Evolutionary conservation across 2,888 invertebrate species (phyloP).

Genomic region (Lacanobia oleracea): DNA sequence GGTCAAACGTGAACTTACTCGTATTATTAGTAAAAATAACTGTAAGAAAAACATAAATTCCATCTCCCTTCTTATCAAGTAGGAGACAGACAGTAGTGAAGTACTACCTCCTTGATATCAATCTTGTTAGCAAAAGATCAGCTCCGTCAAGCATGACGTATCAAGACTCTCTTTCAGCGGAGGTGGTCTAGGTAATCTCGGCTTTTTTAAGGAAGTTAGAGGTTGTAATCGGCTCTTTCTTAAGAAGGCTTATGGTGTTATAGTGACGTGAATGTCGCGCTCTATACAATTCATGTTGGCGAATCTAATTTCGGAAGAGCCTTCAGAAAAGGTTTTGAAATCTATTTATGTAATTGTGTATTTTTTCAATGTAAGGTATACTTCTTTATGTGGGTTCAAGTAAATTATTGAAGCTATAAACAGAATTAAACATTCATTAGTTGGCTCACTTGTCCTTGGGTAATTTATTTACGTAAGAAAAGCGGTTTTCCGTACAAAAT

Average conservation of each 20-base stretch:
- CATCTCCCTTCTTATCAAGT: too few relatives aligned
- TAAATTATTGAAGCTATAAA: too few relatives aligned
- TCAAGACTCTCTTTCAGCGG: constrained; percentile 1
- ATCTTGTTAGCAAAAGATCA: constrained; percentile 41
- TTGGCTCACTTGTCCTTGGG: too few relatives aligned
- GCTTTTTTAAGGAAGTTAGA: constrained; percentile 5
- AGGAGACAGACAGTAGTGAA: not conserved
- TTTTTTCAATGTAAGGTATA: not conserved
- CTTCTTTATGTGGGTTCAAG: not conserved
- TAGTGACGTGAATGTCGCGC: not conserved
- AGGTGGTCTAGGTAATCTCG: constrained; percentile 15
- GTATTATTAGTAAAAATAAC: too few relatives aligned
- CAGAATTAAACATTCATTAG: too few relatives aligned
- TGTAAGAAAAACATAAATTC: too few relatives aligned
- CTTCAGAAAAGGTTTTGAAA: not conserved
- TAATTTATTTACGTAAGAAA: too few relatives aligned
- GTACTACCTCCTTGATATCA: constrained; percentile 23
- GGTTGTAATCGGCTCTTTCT: constrained; percentile 27
- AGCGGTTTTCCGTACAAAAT: too few relatives aligned
- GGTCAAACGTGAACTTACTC: too few relatives aligned
- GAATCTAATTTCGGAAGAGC: not conserved
- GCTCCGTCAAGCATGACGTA: constrained; percentile 14
- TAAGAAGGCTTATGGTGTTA: constrained; percentile 5
- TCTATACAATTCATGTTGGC: not conserved
- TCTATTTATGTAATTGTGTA: not conserved